A percentile compares a stretch with the other conserved stretches of the same genome.
Evolutionary conservation across 2,888 invertebrate species (phyloP).

Genomic region (Spodoptera exigua): DNA sequence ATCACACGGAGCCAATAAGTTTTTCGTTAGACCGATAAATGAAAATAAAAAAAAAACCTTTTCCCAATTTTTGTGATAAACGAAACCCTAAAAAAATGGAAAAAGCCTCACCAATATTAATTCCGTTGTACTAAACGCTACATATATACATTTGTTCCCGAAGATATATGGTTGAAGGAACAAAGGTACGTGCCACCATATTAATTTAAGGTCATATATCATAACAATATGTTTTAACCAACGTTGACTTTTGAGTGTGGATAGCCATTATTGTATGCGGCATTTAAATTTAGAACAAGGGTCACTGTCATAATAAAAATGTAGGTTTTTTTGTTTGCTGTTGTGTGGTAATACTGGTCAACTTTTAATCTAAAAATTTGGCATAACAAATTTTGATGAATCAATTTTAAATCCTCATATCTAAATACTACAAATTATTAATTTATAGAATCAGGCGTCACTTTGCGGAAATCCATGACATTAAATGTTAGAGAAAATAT

Average conservation of each 20-base stretch:
- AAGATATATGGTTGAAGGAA: slow-evolving; percentile 58
- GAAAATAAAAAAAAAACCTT: no score
- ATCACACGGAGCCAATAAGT: no score
- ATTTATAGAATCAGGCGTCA: no score
- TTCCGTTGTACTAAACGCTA: slow-evolving; percentile 51
- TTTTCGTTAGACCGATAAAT: no score
- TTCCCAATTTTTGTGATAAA: no score
- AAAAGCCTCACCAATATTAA: slow-evolving; percentile 43
- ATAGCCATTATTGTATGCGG: slow-evolving; percentile 44
- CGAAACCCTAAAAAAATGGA: neutral
- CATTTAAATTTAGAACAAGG: slow-evolving; percentile 47
- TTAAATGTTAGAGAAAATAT: no score
- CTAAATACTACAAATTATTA: no score
- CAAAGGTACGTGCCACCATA: slow-evolving; percentile 59
- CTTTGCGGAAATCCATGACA: no score
- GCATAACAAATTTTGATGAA: no score
- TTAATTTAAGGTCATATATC: slow-evolving; percentile 61
- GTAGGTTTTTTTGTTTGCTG: slow-evolving; percentile 7
- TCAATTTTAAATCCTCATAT: no score
- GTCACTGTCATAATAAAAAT: slow-evolving; percentile 20
- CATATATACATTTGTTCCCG: slow-evolving; percentile 58
- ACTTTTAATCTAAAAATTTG: neutral
- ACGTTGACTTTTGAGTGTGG: slow-evolving; percentile 49
- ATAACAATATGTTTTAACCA: slow-evolving; percentile 59
- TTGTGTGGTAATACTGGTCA: slow-evolving; percentile 13